These are phyloP conservation scores for Pica pica DNA, from an alignment of 2,113 vertebrate genomes.

Conservation along the genomic window DNA sequence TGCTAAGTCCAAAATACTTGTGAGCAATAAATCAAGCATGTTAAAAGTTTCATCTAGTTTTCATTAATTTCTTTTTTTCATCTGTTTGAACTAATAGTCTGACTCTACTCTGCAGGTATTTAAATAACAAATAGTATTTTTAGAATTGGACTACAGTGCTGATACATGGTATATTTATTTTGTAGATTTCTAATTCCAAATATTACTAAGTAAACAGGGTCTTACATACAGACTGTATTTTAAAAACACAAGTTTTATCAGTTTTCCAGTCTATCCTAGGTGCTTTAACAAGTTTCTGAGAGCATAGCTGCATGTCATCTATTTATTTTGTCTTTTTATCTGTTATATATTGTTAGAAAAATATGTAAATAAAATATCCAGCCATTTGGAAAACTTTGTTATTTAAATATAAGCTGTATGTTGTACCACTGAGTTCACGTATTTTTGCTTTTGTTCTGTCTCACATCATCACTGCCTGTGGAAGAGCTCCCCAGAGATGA, in stretches of 20 bases:
- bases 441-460: neutral
- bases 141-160: neutral
- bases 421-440: neutral
- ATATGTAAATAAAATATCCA: neutral
- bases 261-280: neutral
- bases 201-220: neutral
- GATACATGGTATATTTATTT: neutral
- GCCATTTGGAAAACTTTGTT: neutral
- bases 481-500: neutral
- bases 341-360: neutral
- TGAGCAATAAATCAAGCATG: neutral
- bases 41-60: neutral
- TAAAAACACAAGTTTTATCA: neutral
- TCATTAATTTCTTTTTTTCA: neutral
- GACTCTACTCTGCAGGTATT: neutral
- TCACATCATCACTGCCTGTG: neutral
- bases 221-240: neutral
- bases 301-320: neutral
- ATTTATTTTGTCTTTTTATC: neutral
- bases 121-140: neutral
- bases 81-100: neutral
- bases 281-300: neutral
- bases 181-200: neutral
- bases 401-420: neutral
- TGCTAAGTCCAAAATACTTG: neutral